Base-by-base conservation (phyloP, 2,113 vertebrate species). In the Verasper variegatus region DNA sequence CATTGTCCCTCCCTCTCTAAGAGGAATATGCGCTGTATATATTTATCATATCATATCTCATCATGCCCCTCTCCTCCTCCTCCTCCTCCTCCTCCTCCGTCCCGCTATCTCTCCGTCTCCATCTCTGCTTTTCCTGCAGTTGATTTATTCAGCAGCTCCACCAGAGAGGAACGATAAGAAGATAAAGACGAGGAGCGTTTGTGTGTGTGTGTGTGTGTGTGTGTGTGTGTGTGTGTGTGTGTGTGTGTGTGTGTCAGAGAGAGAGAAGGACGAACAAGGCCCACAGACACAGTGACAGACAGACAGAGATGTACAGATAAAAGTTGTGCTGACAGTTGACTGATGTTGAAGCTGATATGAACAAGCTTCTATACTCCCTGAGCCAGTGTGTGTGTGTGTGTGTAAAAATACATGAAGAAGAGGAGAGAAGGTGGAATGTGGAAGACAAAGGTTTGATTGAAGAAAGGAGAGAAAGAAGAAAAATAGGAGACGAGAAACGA, bases 251-350 rank as follows among this genome's bases (percentile, higher is more conserved):
- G 78, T 76, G 72, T 51, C 4, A 54, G 51, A 54, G 51, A 54
- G 51, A 54, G 51, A 54, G 51, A 54, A 54, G 51, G 51, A 54
- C 20, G 20, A 54, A 54, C 58, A 49, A 17, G 26, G 67, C 58
- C 0, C 49, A 79, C 71, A 84, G 80, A 84, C 58, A 47, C 58
- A 47, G 23, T 78, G 78, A 88, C 70, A 71, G 68, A 78, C 63
- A 87, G 71, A 78, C 63, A 87, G 71, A 76, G 86, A 92, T 88
- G 74, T 73, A 71, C 27, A 66, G 90, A 90, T 90, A 90, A 89
- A 86, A 83, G 85, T 86, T 86, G 55, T 88, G 88, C 89, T 92
- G 89, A 92, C 88, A 83, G 86, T 87, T 87, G 89, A 92, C 86
- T 88, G 91, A 91, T 92, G 89, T 80, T 55, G 45, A 45, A 82